These are phyloP conservation scores for Limnephilus marmoratus DNA, from an alignment of 2,888 invertebrate species.

Conservation along the genomic window DNA sequence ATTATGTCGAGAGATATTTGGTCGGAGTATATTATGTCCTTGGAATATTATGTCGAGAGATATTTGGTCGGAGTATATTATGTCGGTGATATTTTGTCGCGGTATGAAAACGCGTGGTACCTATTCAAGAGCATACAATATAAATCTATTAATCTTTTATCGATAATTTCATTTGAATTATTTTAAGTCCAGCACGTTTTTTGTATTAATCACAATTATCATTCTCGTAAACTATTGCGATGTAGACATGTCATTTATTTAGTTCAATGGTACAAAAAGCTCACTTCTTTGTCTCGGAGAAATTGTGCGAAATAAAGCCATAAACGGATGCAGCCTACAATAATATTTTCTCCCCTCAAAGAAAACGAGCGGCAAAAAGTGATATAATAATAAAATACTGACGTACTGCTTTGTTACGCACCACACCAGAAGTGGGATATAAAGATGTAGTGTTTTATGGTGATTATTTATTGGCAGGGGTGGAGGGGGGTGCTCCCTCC, in stretches of 20 bases:
- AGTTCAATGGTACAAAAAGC: not conserved
- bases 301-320: conserved; percentile 35
- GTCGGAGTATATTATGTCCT: no score
- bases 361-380: conserved; percentile 54
- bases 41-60: no score
- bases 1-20: no score
- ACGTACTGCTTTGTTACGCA: conserved; percentile 59
- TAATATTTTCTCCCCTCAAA: conserved; percentile 45
- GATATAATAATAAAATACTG: conserved; percentile 61
- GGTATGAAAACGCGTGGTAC: no score
- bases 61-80: no score
- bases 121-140: no score
- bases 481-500: conserved; percentile 16
- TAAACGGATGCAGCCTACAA: conserved; percentile 52
- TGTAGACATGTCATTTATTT: not conserved
- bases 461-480: conserved; percentile 65
- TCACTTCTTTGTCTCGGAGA: conserved; percentile 17
- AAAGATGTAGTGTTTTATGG: conserved; percentile 66
- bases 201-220: not conserved
- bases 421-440: conserved; percentile 52
- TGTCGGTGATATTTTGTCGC: no score
- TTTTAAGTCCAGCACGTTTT: not conserved
- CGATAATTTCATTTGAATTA: not conserved
- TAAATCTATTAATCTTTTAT: not conserved
- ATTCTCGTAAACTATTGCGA: not conserved